Evolutionary conservation across 1,140 invertebrate genomes (phyloP).

Genomic region (Solenopsis fugax): DNA sequence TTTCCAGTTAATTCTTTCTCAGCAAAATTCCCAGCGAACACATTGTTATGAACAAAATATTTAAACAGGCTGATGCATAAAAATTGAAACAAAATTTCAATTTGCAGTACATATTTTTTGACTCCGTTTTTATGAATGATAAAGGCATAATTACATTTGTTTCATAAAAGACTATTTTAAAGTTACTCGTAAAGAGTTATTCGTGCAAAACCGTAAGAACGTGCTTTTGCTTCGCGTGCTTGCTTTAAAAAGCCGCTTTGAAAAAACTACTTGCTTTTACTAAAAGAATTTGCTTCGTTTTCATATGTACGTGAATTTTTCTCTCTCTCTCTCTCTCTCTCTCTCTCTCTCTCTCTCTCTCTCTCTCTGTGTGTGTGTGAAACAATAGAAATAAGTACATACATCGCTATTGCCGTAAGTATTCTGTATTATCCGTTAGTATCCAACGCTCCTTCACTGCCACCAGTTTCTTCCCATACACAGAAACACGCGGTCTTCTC

Average conservation of each 20-base stretch:
- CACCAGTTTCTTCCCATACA: background rate
- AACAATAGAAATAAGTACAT: slow-evolving; percentile 9
- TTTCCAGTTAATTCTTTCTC: background rate
- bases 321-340: background rate
- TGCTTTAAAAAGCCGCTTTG: background rate
- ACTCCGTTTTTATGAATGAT: background rate
- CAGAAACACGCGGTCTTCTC: background rate
- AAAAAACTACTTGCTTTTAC: background rate
- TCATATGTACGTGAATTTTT: background rate
- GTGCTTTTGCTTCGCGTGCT: background rate
- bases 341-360: background rate
- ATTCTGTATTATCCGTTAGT: slow-evolving; percentile 1
- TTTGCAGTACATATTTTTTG: background rate
- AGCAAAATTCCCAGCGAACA: background rate
- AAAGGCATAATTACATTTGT: background rate
- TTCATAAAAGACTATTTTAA: background rate
- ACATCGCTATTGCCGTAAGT: background rate
- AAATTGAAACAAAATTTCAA: background rate
- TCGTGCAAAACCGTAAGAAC: background rate
- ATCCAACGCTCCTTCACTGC: background rate
- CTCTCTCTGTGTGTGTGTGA: slow-evolving; percentile 1
- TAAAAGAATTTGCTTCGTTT: slow-evolving; percentile 7
- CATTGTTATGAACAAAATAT: background rate
- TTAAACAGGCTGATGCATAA: background rate
- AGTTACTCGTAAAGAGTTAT: background rate